Evolutionary conservation across 2,113 vertebrate species (phyloP), one percentile per base, ranked within the genome.

Genomic region (Hippocampus comes): DNA sequence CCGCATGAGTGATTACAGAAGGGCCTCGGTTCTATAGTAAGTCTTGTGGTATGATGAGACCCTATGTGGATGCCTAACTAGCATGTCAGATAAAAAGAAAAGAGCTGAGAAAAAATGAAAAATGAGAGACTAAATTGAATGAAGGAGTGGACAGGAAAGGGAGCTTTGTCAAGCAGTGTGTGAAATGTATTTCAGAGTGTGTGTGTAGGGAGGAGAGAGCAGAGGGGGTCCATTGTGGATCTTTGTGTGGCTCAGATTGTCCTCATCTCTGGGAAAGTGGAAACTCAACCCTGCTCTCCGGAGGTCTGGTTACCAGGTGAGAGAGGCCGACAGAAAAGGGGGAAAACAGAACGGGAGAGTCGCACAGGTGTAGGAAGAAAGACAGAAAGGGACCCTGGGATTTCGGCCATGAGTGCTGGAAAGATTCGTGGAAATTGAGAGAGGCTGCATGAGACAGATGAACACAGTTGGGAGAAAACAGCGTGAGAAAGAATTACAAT

Each of bases 271-370:
- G 91, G 91, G 91, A 92, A 92, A 92, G 91, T 91, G 88, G 91
- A 92, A 92, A 92, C 88, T 89, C 84, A 90, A 92, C 88, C 90
- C 91, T 86, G 79, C 82, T 85, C 88, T 89, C 90, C 84, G 82
- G 89, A 90, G 91, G 87, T 92, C 90, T 89, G 86, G 90, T 92
- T 92, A 92, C 90, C 90, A 92, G 91, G 91, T 91, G 90, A 91
- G 89, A 89, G 90, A 81, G 85, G 74, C 74, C 83, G 86, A 84
- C 87, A 89, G 82, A 81, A 84, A 84, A 78, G 79, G 71, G 34
- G 74, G 71, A 77, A 89, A 87, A 88, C 74, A 83, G 73, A 83
- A 68, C 74, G 74, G 42, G 83, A 80, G 77, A 68, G 81, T 55
- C 65, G 64, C 69, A 85, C 46, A 90, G 88, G 89, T 91, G 90